Percentiles rank a stretch among this genome's conserved stretches.
phyloP scores from a whole-genome alignment of 2,113 vertebrate genomes.

The Callopanchax toddi region DNA sequence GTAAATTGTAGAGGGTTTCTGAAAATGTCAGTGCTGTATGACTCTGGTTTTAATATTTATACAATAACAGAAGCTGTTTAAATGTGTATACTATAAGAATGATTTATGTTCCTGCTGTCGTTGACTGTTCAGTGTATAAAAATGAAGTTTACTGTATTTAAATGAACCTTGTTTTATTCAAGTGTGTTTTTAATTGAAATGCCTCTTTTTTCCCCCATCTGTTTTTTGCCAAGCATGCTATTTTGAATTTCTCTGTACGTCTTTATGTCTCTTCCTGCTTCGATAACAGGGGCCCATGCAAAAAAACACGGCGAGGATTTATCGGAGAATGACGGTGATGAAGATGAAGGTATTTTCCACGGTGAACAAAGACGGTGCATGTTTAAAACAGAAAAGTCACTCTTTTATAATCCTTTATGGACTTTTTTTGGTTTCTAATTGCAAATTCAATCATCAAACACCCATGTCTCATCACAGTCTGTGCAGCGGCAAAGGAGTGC shows the following conservation, averaged over 20 bases:
- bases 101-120: constrained; percentile 7
- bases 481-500: constrained; percentile 17
- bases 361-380: constrained; percentile 93
- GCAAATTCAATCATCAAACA: constrained; percentile 51
- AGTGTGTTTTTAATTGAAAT: constrained; percentile 38
- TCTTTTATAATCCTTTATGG: constrained; percentile 34
- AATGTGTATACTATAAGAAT: background rate
- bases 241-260: constrained; percentile 94
- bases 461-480: constrained; percentile 29
- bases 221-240: constrained; percentile 82
- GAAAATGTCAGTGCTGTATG: constrained; percentile 62
- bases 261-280: constrained; percentile 89
- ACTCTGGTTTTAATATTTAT: constrained; percentile 44
- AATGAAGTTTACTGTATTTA: constrained; percentile 26
- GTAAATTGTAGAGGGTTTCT: background rate
- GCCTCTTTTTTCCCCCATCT: constrained; percentile 42
- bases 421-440: constrained; percentile 40
- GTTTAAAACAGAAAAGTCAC: constrained; percentile 58
- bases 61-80: background rate
- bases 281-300: constrained; percentile 94
- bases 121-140: constrained; percentile 16
- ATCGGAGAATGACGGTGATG: constrained; percentile 99
- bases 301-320: constrained; percentile 99
- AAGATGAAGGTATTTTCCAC: constrained; percentile 98
- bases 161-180: constrained; percentile 33